Evolutionary conservation across 2,113 vertebrate genomes (phyloP), one percentile per base, ranked within the genome.

Genomic region (Trinectes maculatus): DNA sequence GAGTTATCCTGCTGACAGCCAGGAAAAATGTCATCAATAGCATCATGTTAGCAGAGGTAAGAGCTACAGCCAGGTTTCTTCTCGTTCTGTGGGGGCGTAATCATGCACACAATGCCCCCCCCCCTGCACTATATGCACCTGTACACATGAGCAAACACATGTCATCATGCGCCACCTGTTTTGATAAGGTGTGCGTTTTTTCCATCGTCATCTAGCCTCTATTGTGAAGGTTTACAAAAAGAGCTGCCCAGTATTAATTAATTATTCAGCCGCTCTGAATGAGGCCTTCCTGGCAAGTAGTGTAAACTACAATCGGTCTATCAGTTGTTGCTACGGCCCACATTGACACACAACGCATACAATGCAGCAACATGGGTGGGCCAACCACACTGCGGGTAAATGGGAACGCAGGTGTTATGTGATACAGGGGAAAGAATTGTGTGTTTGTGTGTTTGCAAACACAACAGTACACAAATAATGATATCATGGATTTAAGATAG

Each of bases 251-350:
- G 22, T 36, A 47, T 28, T 18, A 47, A 44, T 46, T 9, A 51
- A 22, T 53, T 56, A 48, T 71, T 84, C 68, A 76, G 8, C 26
- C 3, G 9, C 28, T 42, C 21, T 79, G 61, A 79, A 80, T 68
- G 42, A 56, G 36, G 18, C 29, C 21, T 10, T 46, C 39, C 10
- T 48, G 10, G 25, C 33, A 24, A 5, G 73, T 73, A 46, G 62
- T 28, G 8, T 43, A 43, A 82, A 80, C 28, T 40, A 37, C 5
- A 0, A 1, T 24, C 60, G 47, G 11, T 62, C 15, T 33, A 44
- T 49, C 51, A 58, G 42, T 34, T 44, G 10, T 31, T 12, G 58
- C 56, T 67, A 63, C 33, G 55, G 40, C 21, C n/a, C 10, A 2
- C 6, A 37, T 22, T 34, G 56, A 46, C 6, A 65, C 26, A 83